Evolutionary conservation across 2,888 invertebrate species (phyloP), one percentile per base, ranked within the genome.

Genomic region (Phalangium opilio): DNA sequence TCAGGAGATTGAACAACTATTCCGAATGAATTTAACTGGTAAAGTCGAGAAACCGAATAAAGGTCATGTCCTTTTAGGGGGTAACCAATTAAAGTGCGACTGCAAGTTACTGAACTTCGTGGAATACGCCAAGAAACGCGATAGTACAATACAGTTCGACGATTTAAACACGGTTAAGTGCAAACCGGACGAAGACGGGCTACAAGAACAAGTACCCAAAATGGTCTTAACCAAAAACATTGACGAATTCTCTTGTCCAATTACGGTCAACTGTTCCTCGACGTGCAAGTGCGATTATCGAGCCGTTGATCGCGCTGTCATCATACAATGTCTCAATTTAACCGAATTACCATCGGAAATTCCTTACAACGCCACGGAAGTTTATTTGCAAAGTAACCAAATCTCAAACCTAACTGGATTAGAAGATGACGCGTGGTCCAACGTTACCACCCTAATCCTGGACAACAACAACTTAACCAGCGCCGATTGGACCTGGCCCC

Each of bases 391-490:
- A 12, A 38, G 42, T 5, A 53, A 53, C 20, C 32, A 32, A 7
- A 39, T 53, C 10, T 12, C 36, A 3, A 43, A 17, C 21, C 48
- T 53, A 38, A 27, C 33, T n/a, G 39, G 21, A n/a, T 47, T 53
- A 3, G 8, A n/a, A 33, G 14, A 15, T 21, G 43, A 32, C 33
- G 33, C 14, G 12, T 33, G 15, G 15, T 10, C 44, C 27, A 53
- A 53, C 38, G 38, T 53, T 2, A 51, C 49, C 1, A 48, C 51
- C 17, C 3, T 58, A 3, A 55, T 40, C 38, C 45, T 58, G 35
- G 56, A 58, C 42, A 34, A 49, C 12, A 58, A 58, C 35, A 41
- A 38, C 7, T 51, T 58, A 39, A 34, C 27, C 36, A 20, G 10
- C 40, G 27, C 49, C 10, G 43, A 45, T 19, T 49, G 54, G 50